Percentiles rank a stretch among this genome's conserved stretches.
Evolutionary conservation across 2,113 vertebrate genomes (phyloP).

Genomic region (Silurus asotus): DNA sequence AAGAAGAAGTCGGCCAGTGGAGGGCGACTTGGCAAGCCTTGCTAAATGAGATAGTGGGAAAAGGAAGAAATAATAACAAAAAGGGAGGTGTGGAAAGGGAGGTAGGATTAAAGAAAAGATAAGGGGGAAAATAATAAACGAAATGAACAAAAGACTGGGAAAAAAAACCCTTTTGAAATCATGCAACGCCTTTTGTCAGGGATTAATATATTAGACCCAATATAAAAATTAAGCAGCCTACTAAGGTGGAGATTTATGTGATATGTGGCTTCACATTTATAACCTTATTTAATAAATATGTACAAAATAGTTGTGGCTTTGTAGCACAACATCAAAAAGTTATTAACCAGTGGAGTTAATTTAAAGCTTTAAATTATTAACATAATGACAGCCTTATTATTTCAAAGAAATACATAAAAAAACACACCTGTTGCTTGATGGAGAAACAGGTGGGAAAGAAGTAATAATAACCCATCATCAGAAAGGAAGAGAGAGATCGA

Average conservation of each 20-base stretch:
- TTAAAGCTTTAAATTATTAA: background rate
- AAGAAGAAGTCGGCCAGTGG: conserved; percentile 2
- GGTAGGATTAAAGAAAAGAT: conserved; percentile 5
- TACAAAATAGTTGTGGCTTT: background rate
- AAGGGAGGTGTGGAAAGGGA: conserved; percentile 29
- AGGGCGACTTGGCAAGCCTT: conserved; percentile 18
- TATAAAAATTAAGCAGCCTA: background rate
- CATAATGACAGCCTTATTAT: background rate
- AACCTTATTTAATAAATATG: background rate
- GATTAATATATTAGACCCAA: background rate
- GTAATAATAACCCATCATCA: background rate
- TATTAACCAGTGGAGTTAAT: background rate
- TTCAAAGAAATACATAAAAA: background rate
- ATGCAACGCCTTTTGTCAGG: background rate
- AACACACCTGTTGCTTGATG: background rate
- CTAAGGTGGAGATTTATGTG: background rate
- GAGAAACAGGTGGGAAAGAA: background rate
- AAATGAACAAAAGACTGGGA: background rate
- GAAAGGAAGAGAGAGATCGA: background rate
- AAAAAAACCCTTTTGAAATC: background rate
- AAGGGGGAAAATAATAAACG: background rate
- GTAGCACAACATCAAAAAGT: background rate
- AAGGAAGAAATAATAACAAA: conserved; percentile 42
- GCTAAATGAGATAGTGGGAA: conserved; percentile 42
- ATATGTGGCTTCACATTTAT: background rate